Base-by-base conservation (phyloP, 1,140 invertebrate genomes). In the Eulimnadia texana region DNA sequence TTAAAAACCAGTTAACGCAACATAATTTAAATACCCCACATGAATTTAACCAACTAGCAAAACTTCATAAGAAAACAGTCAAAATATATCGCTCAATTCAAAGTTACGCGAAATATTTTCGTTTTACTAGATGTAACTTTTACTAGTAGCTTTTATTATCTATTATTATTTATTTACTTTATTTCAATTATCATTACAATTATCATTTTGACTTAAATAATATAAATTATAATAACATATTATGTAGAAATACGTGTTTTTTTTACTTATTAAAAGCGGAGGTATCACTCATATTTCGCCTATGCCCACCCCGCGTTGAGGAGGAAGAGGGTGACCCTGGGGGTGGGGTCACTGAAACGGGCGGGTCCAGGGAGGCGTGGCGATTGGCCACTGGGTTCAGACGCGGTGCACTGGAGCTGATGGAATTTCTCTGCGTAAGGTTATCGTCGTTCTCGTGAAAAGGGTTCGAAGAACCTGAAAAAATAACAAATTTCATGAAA, bases 251-350 rank as follows among this genome's bases (percentile, higher is more conserved):
- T 66, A 50, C 51, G 16, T 63, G 47, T 50, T 53, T 22, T 42
- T 23, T 51, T 75, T 77, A 88, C 85, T 86, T 88, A 69, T 86
- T 88, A 68, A 90, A 86, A 65, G 86, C 86, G 54, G 86, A 88
- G 1, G 88, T 90, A 70, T 91, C 89, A 71, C 86, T 90, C 68
- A 88, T 84, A 71, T 91, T 91, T 50, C 88, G 78, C 47, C 87
- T 72, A 72, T 90, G 88, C 33, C 65, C 66, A 47, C 51, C 58
- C 52, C 61, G 56, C 11, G 59, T 28, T 24, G 28, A 27, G 50
- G 60, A 65, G 51, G 77, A 73, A 63, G 81, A 79, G 1, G 81
- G 75, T 60, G 80, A 74, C 64, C 71, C 67, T 3, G 76, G 72
- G 27, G 78, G 77, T 24, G 78, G 76, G 29, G 74, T 66, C 58